Conservation (phyloP, 2,113 vertebrate genomes). For the Crotalus helleri region DNA sequence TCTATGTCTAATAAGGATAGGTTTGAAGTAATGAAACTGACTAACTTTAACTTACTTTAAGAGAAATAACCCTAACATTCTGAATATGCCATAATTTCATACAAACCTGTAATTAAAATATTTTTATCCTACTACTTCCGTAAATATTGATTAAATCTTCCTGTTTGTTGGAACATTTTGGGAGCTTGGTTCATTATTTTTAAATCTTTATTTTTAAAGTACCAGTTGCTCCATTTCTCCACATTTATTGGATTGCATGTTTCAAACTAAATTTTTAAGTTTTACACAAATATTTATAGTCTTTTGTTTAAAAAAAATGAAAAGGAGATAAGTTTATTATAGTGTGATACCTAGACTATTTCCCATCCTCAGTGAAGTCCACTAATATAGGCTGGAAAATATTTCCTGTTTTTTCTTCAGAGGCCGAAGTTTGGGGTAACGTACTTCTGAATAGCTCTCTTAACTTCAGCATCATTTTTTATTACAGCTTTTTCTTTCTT, state of each 20-base stretch:
- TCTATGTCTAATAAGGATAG: neutral
- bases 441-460: fast-evolving
- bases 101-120: neutral
- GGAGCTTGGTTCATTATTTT: neutral
- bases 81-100: neutral
- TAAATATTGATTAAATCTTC: neutral
- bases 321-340: neutral
- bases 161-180: neutral
- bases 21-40: neutral
- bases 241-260: neutral
- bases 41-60: neutral
- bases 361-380: fast-evolving
- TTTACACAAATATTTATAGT: neutral
- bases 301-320: neutral
- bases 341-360: neutral
- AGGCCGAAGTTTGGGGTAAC: neutral
- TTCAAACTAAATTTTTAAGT: neutral
- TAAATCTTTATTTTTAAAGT: neutral
- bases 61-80: neutral
- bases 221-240: neutral
- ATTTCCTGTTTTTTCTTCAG: neutral
- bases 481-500: slow-evolving; percentile 46
- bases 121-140: neutral
- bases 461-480: slow-evolving; percentile 7
- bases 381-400: neutral